Conservation (phyloP, 2,888 invertebrate genomes). For the Drosophila testacea region DNA sequence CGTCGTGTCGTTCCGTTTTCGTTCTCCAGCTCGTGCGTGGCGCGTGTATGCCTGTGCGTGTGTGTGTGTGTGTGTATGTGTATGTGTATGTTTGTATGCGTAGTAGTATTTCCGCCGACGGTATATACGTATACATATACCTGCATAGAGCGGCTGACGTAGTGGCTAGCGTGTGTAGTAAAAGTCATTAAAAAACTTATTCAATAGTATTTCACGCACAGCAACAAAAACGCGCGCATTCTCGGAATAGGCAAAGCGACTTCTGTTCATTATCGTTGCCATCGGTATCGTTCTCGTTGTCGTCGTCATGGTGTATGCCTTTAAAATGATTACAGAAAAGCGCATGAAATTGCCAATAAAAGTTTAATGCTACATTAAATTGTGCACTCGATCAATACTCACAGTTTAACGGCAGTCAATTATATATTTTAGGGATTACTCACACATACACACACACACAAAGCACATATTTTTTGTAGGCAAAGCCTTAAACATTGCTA, state of each 20-base stretch:
- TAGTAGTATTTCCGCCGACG: constrained; percentile 69
- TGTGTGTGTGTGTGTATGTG: constrained; percentile 35
- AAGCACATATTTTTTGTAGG: constrained; percentile 22
- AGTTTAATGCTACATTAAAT: constrained; percentile 72
- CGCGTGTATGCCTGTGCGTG: constrained; percentile 40
- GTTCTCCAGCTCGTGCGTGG: constrained; percentile 17
- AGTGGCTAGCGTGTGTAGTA: constrained; percentile 66
- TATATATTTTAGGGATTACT: constrained; percentile 56
- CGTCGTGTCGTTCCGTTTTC: constrained; percentile 47
- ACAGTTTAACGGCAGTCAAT: constrained; percentile 60
- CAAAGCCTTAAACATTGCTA: constrained; percentile 25
- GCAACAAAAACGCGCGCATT: constrained; percentile 27
- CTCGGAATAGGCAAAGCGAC: constrained; percentile 22
- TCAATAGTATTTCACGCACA: constrained; percentile 73
- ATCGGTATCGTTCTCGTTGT: constrained; percentile 23
- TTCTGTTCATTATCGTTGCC: constrained; percentile 35
- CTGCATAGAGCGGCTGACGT: constrained; percentile 64
- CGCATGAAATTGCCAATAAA: constrained; percentile 68
- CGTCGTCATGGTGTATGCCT: constrained; percentile 31
- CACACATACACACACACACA: constrained; percentile 25
- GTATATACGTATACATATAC: constrained; percentile 35
- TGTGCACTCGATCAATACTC: constrained; percentile 67
- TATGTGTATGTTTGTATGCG: constrained; percentile 31
- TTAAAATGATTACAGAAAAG: constrained; percentile 61
- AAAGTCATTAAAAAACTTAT: constrained; percentile 76